Evolutionary conservation across 1,140 invertebrate species (phyloP).

Genomic region (Listronotus oregonensis): DNA sequence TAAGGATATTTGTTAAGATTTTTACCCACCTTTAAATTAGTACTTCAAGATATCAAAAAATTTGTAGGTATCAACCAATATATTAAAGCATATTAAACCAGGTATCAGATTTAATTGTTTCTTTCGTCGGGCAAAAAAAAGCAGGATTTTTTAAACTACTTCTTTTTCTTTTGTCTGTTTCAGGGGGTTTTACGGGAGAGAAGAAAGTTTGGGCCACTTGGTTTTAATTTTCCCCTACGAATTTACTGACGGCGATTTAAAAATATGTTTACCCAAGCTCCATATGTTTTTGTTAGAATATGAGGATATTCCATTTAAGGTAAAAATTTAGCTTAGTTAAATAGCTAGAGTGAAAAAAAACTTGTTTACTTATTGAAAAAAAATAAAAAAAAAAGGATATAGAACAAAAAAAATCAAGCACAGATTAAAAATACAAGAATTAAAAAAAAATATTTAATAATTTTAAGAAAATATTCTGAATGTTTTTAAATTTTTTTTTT

Average conservation of each 20-base stretch:
- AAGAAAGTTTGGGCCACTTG: constrained; percentile 73
- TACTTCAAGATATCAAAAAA: neutral
- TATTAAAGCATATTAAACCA: constrained; percentile 65
- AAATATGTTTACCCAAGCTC: constrained; percentile 73
- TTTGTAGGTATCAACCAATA: constrained; percentile 61
- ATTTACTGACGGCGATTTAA: constrained; percentile 76
- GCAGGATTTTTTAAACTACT: constrained; percentile 67
- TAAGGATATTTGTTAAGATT: no score
- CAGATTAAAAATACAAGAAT: no score
- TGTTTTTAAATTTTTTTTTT: no score
- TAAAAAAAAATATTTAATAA: no score
- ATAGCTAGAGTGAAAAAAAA: no score
- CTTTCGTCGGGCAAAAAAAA: constrained; percentile 60
- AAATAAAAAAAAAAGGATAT: no score
- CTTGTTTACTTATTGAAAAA: no score
- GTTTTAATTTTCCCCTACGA: constrained; percentile 77
- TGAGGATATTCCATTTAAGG: constrained; percentile 67
- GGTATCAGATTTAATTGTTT: constrained; percentile 61
- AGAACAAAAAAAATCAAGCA: no score
- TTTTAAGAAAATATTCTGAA: no score
- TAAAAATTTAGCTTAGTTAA: no score
- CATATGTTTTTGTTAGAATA: constrained; percentile 71
- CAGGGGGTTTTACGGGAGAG: constrained; percentile 71
- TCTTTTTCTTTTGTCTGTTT: constrained; percentile 74
- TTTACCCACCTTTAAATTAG: no score